Evolutionary conservation across 2,888 invertebrate species (phyloP), one percentile per base, ranked within the genome.

Genomic region (Punctoribates punctum): DNA sequence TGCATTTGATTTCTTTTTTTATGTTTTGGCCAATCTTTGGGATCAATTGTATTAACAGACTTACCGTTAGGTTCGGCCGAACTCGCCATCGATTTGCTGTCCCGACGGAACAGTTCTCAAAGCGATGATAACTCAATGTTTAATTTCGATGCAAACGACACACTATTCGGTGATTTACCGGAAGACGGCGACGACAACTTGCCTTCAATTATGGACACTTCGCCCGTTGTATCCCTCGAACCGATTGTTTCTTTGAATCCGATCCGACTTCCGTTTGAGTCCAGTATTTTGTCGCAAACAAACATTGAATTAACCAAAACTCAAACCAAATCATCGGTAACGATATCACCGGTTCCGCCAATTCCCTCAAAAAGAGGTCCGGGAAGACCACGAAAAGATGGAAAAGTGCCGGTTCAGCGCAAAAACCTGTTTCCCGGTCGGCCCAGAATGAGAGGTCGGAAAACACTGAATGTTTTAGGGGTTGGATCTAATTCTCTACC

Each of bases 351-450:
- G 8, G 23, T 54, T 25, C 38, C 29, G 60, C 73, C n/a, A 4
- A 73, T 67, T 25, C 77, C 46, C n/a, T 77, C 76, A 17, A 79
- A 78, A 78, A 77, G 80, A 73, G 77, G 78, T 62, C 79, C 79
- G n/a, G 80, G 78, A 54, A 74, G 80, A 73, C 79, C 79, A 46
- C 76, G 79, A 46, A 78, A 75, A 73, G 78, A 78, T 73, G 76
- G 76, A 25, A 76, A 73, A 60, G 73, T 76, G 48, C 77, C 77
- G 74, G 67, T 77, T 27, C 79, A 78, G 62, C 72, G 73, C 42
- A 76, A 76, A 70, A 79, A 79, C 73, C 75, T 79, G 76, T 79
- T 79, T 78, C 79, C 79, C 46, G 79, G 79, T 38, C 77, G 79
- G 8, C 79, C 79, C 17, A 62, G 79, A 13, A 77, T 77, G 73